Base-by-base conservation (phyloP, 2,888 invertebrate species). In the Aphelenchoides bicaudatus region DNA sequence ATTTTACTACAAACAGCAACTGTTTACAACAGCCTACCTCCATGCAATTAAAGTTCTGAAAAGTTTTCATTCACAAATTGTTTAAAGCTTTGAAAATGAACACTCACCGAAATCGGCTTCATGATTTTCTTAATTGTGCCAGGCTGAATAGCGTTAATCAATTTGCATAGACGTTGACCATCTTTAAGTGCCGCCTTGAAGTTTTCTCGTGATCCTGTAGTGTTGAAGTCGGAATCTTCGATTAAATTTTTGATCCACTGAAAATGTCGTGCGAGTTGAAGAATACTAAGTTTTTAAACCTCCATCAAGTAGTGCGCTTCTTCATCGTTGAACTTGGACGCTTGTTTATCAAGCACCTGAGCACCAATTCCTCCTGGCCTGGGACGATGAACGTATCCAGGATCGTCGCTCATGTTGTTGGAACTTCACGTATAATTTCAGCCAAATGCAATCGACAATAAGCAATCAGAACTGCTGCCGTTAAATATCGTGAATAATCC, bases 41-140 rank as follows among this genome's bases (percentile, higher is more conserved):
- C 93, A 94, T 93, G 82, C 91, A 91, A 80, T 91, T 92, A 82
- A 93, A 94, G 57, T 70, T 86, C n/a, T n/a, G n/a, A n/a, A n/a
- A n/a, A 29, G 30, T 2, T 1, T 10, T 6, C n/a, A 10, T 23
- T 27, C 3, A 8, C 8, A 16, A 2, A 3, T 53, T 21, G 37
- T 34, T 61, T 61, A 82, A 93, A 94, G 58, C 89, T 91, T 87
- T n/a, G n/a, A n/a, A n/a, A n/a, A n/a, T n/a, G n/a, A n/a, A n/a
- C n/a, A n/a, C n/a, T n/a, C n/a, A n/a, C n/a, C n/a, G 90, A 88
- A 78, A 86, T 86, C 55, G 88, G 88, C 70, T 86, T 86, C 81
- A 93, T 92, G 69, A 94, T 86, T 83, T 91, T 91, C 83, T 90
- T 92, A 57, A 94, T 87, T 53, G 86, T 85, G 34, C 88, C 89